These are phyloP conservation scores for Girardinus metallicus DNA, from an alignment of 2,797 vertebrate genomes.

Conservation along the genomic window DNA sequence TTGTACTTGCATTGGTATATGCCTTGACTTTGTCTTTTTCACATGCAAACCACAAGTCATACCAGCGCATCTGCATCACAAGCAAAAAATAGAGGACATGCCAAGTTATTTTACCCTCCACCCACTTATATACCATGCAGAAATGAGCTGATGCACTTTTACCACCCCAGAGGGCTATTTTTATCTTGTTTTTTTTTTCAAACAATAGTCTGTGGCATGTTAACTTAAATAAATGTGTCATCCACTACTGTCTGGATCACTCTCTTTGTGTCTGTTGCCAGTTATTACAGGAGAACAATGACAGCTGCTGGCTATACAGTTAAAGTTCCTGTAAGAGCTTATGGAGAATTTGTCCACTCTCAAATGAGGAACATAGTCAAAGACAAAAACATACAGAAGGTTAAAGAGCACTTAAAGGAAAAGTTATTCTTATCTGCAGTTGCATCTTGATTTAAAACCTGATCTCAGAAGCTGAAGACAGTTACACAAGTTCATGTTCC, in stretches of 20 bases:
- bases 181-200: constrained; percentile 22
- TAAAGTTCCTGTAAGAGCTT: constrained; percentile 13
- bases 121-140: constrained; percentile 26
- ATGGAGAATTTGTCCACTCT: constrained; percentile 10
- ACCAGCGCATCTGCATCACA: constrained; percentile 46
- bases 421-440: not conserved
- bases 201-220: constrained; percentile 58
- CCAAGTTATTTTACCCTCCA: constrained; percentile 62
- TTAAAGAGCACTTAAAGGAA: not conserved
- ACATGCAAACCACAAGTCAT: constrained; percentile 52
- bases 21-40: constrained; percentile 41
- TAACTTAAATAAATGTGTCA: constrained; percentile 57
- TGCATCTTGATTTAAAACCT: not conserved
- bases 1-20: constrained; percentile 12
- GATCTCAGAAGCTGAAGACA: constrained; percentile 1
- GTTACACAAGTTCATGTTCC: constrained; percentile 32
- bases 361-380: constrained; percentile 19
- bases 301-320: constrained; percentile 35
- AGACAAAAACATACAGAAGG: constrained; percentile 5
- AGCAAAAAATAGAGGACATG: constrained; percentile 65
- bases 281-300: constrained; percentile 37
- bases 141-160: constrained; percentile 49
- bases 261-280: constrained; percentile 35
- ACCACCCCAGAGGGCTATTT: constrained; percentile 33
- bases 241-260: constrained; percentile 33